Evolutionary conservation across 1,140 invertebrate genomes (phyloP), one percentile per base, ranked within the genome.

Genomic region (Neotoxoptera formosana): DNA sequence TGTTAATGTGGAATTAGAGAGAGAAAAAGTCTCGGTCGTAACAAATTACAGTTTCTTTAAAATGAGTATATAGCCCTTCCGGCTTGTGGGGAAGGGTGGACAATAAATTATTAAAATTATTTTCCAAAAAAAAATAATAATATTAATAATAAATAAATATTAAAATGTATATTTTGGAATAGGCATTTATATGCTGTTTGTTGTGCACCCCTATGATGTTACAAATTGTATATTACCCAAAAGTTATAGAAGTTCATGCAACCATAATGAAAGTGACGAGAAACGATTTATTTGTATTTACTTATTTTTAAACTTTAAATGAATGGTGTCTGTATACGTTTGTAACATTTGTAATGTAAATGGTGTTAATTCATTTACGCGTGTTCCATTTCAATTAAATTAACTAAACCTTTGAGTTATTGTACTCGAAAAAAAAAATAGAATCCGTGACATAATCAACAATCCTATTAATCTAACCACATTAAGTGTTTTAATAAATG

Each of bases 1-100:
- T 93, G 91, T 84, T 93, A 93, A 93, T 93, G 81, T 45, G 91
- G 91, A 93, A 93, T 93, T 93, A 93, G 91, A 93, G 91, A 45
- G 25, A 93, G 47, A 93, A 92, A 76, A 93, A 93, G 91, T 93
- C 91, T 93, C 25, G 47, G 76, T 93, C 48, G 81, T 93, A 93
- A 93, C 91, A 93, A 93, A 93, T 93, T 93, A 93, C 81, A 86
- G 51, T 93, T 93, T 23, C 81, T 93, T 83, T 93, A 84, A 84
- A 93, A 93, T 41, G 81, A 48, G 67, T 51, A 48, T 84, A 25
- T 53, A 25, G 91, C 11, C 48, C 14, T 93, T 93, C 25, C 34
- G 47, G 41, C 9, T 83, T 51, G 17, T 7, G 56, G 76, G 20
- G 91, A 25, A 30, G 91, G 34, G 45, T 30, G 20, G 60, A 53